Percentiles rank a stretch among this genome's conserved stretches.
Evolutionary conservation across 2,113 vertebrate species (phyloP).

Genomic region (Nothocercus julius): DNA sequence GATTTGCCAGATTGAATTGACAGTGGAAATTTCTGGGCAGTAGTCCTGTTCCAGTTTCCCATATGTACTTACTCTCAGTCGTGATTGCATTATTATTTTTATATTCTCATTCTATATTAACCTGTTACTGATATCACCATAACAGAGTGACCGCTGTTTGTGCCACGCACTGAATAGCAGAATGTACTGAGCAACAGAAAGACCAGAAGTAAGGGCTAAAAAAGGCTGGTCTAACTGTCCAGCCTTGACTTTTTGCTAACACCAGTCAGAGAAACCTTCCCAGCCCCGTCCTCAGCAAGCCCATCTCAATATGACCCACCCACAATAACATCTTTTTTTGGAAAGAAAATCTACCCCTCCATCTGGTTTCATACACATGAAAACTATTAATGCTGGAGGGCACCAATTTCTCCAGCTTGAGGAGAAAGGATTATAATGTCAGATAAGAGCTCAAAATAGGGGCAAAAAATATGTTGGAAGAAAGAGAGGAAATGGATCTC

Average conservation of each 20-base stretch:
- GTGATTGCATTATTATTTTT: not conserved
- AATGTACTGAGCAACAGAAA: not conserved
- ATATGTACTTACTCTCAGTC: not conserved
- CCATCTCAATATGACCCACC: not conserved
- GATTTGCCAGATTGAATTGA: not conserved
- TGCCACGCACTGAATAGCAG: accelerated
- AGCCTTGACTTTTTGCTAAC: not conserved
- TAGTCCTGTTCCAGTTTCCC: not conserved
- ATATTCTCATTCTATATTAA: accelerated
- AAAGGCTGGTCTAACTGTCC: not conserved
- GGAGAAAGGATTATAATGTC: not conserved
- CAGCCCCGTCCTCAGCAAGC: not conserved
- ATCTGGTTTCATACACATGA: not conserved
- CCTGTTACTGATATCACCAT: accelerated
- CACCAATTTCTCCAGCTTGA: not conserved
- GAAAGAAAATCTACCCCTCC: not conserved
- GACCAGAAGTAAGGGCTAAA: not conserved
- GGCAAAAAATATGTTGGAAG: not conserved
- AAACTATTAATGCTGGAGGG: not conserved
- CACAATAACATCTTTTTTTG: not conserved
- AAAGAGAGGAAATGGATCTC: not conserved
- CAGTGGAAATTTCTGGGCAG: not conserved
- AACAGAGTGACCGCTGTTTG: accelerated
- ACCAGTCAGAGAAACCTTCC: not conserved
- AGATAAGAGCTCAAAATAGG: not conserved